Evolutionary conservation across 2,888 invertebrate genomes (phyloP).

Genomic region (Drosophila formosana): DNA sequence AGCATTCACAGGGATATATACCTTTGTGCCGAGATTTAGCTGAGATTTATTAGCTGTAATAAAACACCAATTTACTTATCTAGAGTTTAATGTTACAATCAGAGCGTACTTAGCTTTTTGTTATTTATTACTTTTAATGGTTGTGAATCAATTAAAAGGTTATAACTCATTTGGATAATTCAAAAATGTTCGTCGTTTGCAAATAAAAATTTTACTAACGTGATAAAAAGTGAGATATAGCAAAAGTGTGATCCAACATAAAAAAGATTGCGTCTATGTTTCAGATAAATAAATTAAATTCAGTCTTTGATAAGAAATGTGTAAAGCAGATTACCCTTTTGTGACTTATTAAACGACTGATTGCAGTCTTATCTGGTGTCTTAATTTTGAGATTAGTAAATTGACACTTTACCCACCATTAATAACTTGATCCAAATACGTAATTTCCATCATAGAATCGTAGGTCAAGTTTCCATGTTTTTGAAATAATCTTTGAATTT

Average conservation of each 20-base stretch:
- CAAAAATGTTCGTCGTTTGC: too few species aligned
- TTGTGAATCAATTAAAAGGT: background rate
- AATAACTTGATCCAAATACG: slow-evolving; percentile 86
- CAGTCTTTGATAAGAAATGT: too few species aligned
- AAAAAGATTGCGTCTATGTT: too few species aligned
- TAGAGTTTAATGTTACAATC: background rate
- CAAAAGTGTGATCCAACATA: too few species aligned
- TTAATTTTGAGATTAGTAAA: too few species aligned
- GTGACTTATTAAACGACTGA: background rate
- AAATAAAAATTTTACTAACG: too few species aligned
- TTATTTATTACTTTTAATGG: too few species aligned
- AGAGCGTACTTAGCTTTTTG: background rate
- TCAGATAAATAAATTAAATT: too few species aligned
- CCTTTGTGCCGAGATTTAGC: slow-evolving; percentile 66
- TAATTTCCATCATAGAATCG: slow-evolving; percentile 85
- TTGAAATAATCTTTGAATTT: slow-evolving; percentile 82
- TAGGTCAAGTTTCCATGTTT: slow-evolving; percentile 85
- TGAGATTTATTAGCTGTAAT: too few species aligned
- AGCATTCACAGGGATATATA: slow-evolving; percentile 82
- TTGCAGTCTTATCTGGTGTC: too few species aligned
- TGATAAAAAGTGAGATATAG: too few species aligned
- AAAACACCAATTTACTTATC: too few species aligned
- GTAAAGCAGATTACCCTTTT: background rate
- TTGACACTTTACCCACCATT: slow-evolving; percentile 78
- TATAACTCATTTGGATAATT: background rate